These are phyloP conservation scores for Diorhabda elongata DNA, from an alignment of 1,140 invertebrate genomes.

Conservation along the genomic window DNA sequence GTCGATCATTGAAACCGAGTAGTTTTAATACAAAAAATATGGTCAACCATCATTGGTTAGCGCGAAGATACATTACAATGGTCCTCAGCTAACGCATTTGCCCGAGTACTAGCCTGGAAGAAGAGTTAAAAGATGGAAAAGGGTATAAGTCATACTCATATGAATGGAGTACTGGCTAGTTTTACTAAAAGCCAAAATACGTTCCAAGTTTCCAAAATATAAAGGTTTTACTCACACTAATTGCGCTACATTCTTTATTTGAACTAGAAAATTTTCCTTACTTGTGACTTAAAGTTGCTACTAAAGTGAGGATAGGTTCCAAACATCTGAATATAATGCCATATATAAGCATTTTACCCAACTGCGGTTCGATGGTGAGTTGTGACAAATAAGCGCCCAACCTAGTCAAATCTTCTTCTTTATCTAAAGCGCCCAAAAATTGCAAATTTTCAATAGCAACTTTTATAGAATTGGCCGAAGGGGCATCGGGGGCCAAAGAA, in stretches of 20 bases:
- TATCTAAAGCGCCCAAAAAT: constrained; percentile 71
- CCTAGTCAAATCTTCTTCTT: constrained; percentile 65
- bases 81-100: no score
- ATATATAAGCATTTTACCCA: constrained; percentile 90
- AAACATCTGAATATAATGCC: constrained; percentile 88
- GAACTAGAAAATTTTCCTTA: constrained; percentile 48
- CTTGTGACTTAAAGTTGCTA: constrained; percentile 78
- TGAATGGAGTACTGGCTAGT: constrained; percentile 5
- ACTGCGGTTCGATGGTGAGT: constrained; percentile 83
- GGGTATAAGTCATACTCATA: no score
- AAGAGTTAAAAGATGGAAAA: no score
- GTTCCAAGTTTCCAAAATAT: constrained; percentile 8
- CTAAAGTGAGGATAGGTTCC: constrained; percentile 91
- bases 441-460: constrained; percentile 70
- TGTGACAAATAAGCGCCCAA: constrained; percentile 74
- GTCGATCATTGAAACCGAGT: no score
- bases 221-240: constrained; percentile 17
- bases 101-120: no score
- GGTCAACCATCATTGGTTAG: no score
- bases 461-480: constrained; percentile 68
- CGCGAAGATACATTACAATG: no score
- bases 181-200: constrained; percentile 6
- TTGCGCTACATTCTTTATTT: constrained; percentile 26
- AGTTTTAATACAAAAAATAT: no score
- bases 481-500: constrained; percentile 77